Evolutionary conservation across 2,113 vertebrate genomes (phyloP), one percentile per base, ranked within the genome.

Genomic region (Cyprinodon tularosa): DNA sequence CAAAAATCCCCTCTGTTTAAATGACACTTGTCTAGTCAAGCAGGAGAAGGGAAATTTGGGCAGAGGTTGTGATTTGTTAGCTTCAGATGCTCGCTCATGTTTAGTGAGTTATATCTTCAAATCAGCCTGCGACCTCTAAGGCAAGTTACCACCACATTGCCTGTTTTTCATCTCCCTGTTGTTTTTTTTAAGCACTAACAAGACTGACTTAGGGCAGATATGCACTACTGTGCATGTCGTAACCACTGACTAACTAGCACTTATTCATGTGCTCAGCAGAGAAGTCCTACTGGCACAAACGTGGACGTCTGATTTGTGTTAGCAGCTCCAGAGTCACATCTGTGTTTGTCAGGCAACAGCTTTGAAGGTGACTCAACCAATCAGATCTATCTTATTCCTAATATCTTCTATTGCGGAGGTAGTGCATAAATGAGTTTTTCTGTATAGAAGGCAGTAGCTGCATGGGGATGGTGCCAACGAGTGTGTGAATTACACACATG

Each of bases 401-500:
- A 84, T 88, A 87, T 91, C 84, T 84, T 81, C 77, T 82, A 84
- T 81, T 75, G 81, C 81, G 47, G 84, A 77, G 86, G 79, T 77
- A 68, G 78, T 71, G 86, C 86, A 81, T 88, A 91, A 89, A 89
- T 87, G 85, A 86, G 82, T 71, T 76, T 80, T 90, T 86, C 82
- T 81, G 82, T 84, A 77, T 45, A 83, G 89, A 76, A 82, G 86
- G 87, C 91, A 89, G 89, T 91, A 89, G 88, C 87, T 78, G 72
- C 47, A 66, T 44, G 83, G 87, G 87, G 86, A 72, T 65, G 0
- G 62, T 85, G 92, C 90, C 91, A 91, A 83, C 77, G 83, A 89
- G 89, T 88, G 84, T 93, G 91, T 92, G 89, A 93, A 92, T 93
- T 93, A 89, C 81, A 86, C 80, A 85, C 83, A 65, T 90, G 84